These are phyloP conservation scores for Papilio helenus DNA, from an alignment of 1,140 invertebrate genomes.

Conservation along the genomic window DNA sequence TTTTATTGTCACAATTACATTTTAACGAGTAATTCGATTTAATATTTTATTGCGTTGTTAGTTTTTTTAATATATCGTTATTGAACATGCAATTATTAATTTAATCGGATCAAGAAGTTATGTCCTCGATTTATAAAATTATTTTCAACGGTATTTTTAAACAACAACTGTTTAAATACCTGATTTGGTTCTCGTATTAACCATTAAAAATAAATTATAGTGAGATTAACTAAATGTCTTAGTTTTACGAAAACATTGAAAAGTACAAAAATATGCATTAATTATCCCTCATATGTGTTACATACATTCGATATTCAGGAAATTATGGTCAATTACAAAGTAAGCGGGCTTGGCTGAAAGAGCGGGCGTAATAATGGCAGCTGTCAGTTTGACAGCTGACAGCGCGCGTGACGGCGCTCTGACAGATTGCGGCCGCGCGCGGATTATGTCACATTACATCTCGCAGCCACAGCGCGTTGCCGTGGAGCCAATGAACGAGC, in stretches of 20 bases:
- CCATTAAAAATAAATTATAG: not conserved
- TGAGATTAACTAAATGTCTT: not conserved
- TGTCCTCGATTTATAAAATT: not conserved
- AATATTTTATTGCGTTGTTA: slow-evolving; percentile 16
- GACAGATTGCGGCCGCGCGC: slow-evolving; percentile 69
- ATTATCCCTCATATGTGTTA: not conserved
- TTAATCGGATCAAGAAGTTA: not conserved
- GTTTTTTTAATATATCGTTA: not conserved
- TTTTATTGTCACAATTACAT: slow-evolving; percentile 18
- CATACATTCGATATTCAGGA: slow-evolving; percentile 10
- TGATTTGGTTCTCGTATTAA: not conserved
- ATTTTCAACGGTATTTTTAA: not conserved
- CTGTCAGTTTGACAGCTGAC: slow-evolving; percentile 60
- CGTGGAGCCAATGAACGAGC: slow-evolving; percentile 50
- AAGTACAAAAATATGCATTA: not conserved
- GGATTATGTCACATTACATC: slow-evolving; percentile 68
- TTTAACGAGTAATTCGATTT: slow-evolving; percentile 25
- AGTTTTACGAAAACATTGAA: not conserved
- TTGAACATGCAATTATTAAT: not conserved
- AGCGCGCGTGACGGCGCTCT: slow-evolving; percentile 59
- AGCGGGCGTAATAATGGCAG: slow-evolving; percentile 45
- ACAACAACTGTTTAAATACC: not conserved
- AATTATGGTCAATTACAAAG: slow-evolving; percentile 36
- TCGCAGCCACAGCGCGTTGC: slow-evolving; percentile 40
- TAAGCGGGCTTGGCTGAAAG: slow-evolving; percentile 4